Percentiles rank a stretch among this genome's conserved stretches.
These are phyloP conservation scores for Xestia ashworthii DNA, from an alignment of 2,888 invertebrate genomes.

Conservation along the genomic window DNA sequence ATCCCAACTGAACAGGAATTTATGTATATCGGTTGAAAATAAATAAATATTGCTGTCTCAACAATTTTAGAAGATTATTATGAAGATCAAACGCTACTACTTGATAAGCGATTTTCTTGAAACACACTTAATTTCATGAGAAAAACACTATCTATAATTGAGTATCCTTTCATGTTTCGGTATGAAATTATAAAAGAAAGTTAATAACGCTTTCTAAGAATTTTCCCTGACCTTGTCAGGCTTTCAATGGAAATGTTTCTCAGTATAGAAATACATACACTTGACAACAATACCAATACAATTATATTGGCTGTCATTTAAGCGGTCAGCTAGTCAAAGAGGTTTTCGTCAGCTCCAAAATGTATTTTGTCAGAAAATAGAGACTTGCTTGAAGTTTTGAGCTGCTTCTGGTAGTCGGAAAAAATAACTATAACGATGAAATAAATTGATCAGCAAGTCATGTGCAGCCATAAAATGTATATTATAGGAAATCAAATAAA, in stretches of 20 bases:
- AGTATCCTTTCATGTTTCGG: neutral
- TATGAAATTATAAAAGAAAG: neutral
- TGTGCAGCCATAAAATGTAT: neutral
- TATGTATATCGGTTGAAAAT: neutral
- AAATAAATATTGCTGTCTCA: neutral
- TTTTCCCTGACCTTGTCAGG: neutral
- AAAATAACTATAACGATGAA: no score
- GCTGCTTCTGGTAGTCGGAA: neutral
- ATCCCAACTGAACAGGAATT: neutral
- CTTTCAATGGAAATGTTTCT: neutral
- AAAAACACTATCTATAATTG: neutral
- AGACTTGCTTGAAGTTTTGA: neutral
- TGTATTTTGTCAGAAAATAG: neutral
- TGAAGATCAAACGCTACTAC: neutral
- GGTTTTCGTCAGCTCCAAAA: neutral
- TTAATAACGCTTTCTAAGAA: conserved; percentile 1
- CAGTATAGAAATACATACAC: neutral
- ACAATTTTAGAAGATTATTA: neutral
- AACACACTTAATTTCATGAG: conserved; percentile 1
- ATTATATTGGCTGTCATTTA: neutral
- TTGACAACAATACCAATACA: neutral
- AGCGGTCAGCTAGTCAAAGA: neutral
- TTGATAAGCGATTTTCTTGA: neutral
- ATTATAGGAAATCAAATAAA: neutral
- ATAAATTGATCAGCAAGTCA: neutral